Evolutionary conservation across 2,113 vertebrate genomes (phyloP).

Genomic region (Protobothrops mucrosquamatus): DNA sequence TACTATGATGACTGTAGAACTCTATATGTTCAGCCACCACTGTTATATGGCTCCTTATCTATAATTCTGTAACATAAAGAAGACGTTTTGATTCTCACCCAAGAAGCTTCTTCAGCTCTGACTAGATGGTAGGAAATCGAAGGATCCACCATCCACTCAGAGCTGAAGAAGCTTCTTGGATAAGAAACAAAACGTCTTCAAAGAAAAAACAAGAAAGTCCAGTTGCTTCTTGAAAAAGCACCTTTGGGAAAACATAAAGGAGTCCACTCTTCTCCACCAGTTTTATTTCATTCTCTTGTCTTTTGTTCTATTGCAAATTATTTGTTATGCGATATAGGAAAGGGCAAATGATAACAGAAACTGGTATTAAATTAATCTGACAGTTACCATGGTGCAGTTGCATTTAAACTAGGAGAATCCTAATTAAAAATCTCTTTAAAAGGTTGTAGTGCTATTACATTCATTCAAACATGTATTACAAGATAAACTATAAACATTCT

Average conservation of each 20-base stretch:
- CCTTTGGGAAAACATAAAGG: neutral
- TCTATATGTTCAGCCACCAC: neutral
- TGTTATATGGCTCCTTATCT: neutral
- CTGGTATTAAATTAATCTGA: neutral
- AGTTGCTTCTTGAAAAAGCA: neutral
- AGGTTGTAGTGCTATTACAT: neutral
- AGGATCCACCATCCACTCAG: no score
- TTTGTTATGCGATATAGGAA: neutral
- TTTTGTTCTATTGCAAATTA: neutral
- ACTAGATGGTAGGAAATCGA: no score
- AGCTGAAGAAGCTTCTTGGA: no score
- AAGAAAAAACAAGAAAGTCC: no score
- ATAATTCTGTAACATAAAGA: neutral
- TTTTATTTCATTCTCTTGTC: neutral
- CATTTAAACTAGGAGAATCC: conserved; percentile 1
- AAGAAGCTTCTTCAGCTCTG: no score
- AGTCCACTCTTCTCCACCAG: neutral
- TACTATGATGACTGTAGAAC: neutral
- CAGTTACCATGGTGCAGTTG: conserved; percentile 20
- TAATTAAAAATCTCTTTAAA: conserved; percentile 28
- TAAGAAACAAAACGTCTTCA: no score
- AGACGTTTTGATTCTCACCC: no score
- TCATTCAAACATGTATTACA: neutral
- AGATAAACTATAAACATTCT: neutral
- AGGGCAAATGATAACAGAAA: conserved; percentile 25